Percentiles rank a stretch among this genome's conserved stretches.
Conservation (phyloP, 2,113 vertebrate species). For the Ursus arctos region DNA sequence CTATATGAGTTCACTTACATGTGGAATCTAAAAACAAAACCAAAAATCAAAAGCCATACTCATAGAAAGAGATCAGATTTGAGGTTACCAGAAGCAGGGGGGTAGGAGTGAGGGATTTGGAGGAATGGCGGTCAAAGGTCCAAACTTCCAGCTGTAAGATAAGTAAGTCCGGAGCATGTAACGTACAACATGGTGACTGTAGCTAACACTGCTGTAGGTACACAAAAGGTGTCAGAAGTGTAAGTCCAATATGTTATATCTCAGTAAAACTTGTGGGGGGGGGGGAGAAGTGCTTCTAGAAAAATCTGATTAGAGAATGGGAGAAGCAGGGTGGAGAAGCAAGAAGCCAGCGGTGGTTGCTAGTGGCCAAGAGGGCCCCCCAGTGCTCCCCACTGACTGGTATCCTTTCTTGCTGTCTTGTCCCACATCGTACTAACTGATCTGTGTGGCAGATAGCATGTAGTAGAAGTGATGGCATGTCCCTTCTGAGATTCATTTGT, state of each 20-base stretch:
- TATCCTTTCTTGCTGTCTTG: not conserved
- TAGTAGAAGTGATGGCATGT: not conserved
- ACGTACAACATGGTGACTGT: not conserved
- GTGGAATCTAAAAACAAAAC: not conserved
- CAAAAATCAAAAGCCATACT: not conserved
- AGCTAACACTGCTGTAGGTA: not conserved
- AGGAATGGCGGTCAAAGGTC: not conserved
- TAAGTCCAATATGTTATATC: not conserved
- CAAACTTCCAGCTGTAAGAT: not conserved
- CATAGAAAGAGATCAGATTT: not conserved
- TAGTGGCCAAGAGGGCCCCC: not conserved
- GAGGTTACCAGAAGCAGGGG: not conserved
- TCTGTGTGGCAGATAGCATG: not conserved
- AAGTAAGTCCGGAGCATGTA: not conserved
- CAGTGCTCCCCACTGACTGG: not conserved
- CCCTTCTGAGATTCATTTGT: not conserved
- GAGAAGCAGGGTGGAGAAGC: not conserved
- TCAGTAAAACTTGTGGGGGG: not conserved
- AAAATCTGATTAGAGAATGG: not conserved
- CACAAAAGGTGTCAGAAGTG: rapidly evolving
- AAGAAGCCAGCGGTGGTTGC: not conserved
- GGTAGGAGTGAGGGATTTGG: not conserved
- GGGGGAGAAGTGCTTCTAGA: not conserved
- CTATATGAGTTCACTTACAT: not conserved
- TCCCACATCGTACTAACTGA: not conserved